Evolutionary conservation across 2,797 vertebrate species (phyloP).

Genomic region (Champsocephalus gunnari): DNA sequence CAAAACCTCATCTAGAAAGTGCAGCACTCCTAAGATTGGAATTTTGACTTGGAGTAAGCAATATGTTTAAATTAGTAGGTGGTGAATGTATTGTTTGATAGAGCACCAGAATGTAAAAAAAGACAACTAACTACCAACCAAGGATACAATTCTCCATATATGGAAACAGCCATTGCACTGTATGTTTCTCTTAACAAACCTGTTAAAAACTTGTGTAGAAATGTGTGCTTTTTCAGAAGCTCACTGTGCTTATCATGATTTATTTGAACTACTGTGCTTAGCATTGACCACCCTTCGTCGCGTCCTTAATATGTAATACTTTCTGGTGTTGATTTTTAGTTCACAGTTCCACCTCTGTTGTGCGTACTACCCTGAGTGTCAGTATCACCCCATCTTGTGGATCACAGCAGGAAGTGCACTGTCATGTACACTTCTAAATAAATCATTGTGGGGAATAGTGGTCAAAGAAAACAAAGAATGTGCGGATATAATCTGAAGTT

Average conservation of each 20-base stretch:
- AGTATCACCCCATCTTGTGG: slow-evolving; percentile 65
- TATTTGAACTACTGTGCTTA: slow-evolving; percentile 37
- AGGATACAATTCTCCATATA: slow-evolving; percentile 2
- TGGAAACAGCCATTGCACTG: not conserved
- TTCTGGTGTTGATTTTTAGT: slow-evolving; percentile 29
- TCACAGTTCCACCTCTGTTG: slow-evolving; percentile 14
- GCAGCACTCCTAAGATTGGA: not conserved
- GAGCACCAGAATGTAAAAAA: slow-evolving; percentile 46
- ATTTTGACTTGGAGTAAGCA: slow-evolving; percentile 20
- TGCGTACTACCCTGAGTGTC: slow-evolving; percentile 62
- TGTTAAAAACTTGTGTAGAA: slow-evolving; percentile 25
- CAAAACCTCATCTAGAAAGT: slow-evolving; percentile 20
- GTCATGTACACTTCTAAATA: not conserved
- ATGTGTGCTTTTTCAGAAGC: slow-evolving; percentile 54
- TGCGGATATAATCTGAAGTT: slow-evolving; percentile 13
- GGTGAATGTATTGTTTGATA: slow-evolving; percentile 30
- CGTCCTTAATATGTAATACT: not conserved
- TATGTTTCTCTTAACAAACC: not conserved
- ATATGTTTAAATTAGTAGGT: slow-evolving; percentile 29
- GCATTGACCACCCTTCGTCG: not conserved
- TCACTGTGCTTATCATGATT: slow-evolving; percentile 33
- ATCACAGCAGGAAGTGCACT: slow-evolving; percentile 37
- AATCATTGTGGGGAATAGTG: not conserved
- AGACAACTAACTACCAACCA: not conserved
- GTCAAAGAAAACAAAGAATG: not conserved